Evolutionary conservation across 2,797 vertebrate genomes (phyloP).

Genomic region (Crenuchus spilurus): DNA sequence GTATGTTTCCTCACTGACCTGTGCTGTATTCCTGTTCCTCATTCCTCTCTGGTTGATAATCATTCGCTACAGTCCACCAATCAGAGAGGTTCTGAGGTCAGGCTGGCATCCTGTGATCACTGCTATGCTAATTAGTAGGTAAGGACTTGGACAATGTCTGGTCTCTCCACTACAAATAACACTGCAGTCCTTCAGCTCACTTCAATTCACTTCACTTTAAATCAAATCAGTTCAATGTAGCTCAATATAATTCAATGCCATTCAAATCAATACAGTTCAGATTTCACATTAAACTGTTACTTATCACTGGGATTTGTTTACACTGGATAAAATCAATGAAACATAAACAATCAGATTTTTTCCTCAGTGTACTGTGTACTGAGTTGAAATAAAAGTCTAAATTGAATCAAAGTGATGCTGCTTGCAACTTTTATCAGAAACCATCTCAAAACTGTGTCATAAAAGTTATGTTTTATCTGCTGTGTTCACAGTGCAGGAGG

Average conservation of each 20-base stretch:
- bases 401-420: neutral
- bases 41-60: conserved; percentile 89
- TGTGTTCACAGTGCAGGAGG: conserved; percentile 84
- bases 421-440: neutral
- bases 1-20: conserved; percentile 85
- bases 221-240: neutral
- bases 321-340: no score
- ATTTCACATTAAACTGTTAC: no score
- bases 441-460: neutral
- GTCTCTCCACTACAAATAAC: neutral
- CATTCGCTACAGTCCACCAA: conserved; percentile 81
- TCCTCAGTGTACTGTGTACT: neutral
- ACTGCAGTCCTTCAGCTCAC: no score
- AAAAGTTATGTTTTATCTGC: neutral
- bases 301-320: no score
- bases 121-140: conserved; percentile 98
- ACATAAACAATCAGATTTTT: no score
- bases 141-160: conserved; percentile 23
- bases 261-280: no score
- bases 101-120: conserved; percentile 95
- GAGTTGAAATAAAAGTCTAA: neutral
- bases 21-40: conserved; percentile 81
- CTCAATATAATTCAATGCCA: no score
- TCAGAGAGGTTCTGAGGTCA: conserved; percentile 85
- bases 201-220: no score